phyloP scores from a whole-genome alignment of 1,140 invertebrate genomes.

The Eriocheir sinensis region DNA sequence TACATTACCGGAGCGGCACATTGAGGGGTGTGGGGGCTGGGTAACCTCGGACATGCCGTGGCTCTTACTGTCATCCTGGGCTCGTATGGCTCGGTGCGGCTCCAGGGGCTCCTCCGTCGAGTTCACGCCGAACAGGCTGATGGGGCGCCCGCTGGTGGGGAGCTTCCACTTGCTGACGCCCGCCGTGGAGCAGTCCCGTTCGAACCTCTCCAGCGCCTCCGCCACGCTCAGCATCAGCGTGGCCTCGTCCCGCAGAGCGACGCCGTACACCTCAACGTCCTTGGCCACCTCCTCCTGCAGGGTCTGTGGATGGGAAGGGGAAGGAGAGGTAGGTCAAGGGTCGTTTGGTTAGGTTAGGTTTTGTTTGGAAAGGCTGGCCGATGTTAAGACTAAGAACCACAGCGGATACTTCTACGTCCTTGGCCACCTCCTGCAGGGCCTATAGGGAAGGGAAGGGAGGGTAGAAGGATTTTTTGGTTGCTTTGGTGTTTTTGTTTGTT shows the following conservation, averaged over 20 bases:
- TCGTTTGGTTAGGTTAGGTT: too few species aligned
- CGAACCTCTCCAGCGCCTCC: conserved; percentile 84
- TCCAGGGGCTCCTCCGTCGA: conserved; percentile 81
- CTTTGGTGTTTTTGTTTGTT: not conserved
- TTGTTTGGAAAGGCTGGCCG: too few species aligned
- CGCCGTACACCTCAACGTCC: conserved; percentile 82
- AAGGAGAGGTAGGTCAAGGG: not conserved
- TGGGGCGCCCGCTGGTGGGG: conserved; percentile 87
- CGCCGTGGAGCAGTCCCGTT: conserved; percentile 83
- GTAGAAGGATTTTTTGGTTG: not conserved
- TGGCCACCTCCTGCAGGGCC: not conserved
- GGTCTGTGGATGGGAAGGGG: conserved; percentile 83
- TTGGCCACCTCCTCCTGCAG: conserved; percentile 87
- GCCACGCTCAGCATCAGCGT: conserved; percentile 86
- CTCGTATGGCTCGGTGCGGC: conserved; percentile 83
- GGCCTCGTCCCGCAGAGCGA: conserved; percentile 86
- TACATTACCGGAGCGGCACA: conserved; percentile 73
- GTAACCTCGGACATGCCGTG: conserved; percentile 62
- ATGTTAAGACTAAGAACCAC: not conserved
- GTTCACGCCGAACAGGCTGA: conserved; percentile 84
- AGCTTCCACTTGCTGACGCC: conserved; percentile 87
- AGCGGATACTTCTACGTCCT: not conserved
- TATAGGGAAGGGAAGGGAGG: not conserved
- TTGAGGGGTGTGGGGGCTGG: conserved; percentile 65
- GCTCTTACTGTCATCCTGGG: conserved; percentile 87